These are phyloP conservation scores for Diaperis boleti DNA, from an alignment of 2,888 invertebrate species.

Conservation along the genomic window DNA sequence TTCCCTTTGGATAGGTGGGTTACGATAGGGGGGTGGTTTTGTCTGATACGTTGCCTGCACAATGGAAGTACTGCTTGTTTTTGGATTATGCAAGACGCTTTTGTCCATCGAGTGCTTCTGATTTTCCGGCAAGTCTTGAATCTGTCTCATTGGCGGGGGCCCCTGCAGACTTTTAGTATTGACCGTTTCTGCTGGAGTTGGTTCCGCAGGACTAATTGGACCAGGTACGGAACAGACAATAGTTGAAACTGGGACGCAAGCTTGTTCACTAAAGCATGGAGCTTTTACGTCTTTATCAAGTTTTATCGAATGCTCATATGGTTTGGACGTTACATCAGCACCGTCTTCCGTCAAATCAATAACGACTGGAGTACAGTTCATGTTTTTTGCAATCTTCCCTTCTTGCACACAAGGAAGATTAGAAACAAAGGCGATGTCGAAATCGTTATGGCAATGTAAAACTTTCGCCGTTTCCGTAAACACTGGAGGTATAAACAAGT, in stretches of 20 bases:
- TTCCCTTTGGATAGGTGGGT: too few relatives aligned
- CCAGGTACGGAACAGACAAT: not conserved
- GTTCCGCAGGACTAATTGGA: constrained; percentile 4
- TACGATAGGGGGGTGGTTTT: too few relatives aligned
- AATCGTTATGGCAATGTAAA: not conserved
- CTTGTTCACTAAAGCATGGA: not conserved
- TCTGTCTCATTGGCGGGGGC: not conserved
- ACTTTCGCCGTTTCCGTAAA: not conserved
- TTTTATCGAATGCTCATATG: too few relatives aligned
- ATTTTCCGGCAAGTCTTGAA: too few relatives aligned
- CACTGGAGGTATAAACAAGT: not conserved
- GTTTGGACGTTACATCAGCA: not conserved
- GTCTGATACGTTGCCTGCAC: too few relatives aligned
- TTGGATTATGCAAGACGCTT: too few relatives aligned
- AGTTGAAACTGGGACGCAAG: not conserved
- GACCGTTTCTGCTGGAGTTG: not conserved
- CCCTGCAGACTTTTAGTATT: not conserved
- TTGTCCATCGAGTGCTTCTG: too few relatives aligned
- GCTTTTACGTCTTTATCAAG: not conserved
- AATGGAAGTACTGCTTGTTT: too few relatives aligned
- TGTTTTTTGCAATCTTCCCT: not conserved
- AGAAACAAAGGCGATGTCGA: not conserved
- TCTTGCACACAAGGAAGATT: not conserved
- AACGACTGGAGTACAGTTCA: not conserved
- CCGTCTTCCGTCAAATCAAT: constrained; percentile 2